Base-by-base conservation (phyloP, 2,888 invertebrate species). In the Xylophagus ater region DNA sequence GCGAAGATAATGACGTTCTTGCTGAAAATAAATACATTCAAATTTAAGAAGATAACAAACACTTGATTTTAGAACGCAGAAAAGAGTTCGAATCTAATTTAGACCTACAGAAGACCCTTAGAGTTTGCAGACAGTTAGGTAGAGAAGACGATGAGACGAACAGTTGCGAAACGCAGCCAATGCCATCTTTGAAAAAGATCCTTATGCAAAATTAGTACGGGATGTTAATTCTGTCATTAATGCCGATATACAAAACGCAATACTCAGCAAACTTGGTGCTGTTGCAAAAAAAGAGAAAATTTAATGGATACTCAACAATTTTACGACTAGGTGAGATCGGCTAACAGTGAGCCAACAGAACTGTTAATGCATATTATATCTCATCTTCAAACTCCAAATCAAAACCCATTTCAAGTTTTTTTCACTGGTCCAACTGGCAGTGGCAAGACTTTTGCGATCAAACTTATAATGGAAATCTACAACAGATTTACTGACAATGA, bases 381-480 rank as follows among this genome's bases (percentile, higher is more conserved):
- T 18, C 19, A 18, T 18, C 19, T 32, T 12, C 20, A 18, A 15
- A 18, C 20, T 20, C 37, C 29, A 26, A 20, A 20, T 17, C 34
- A 19, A 32, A 3, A 40, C 17, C 41, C 36, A 18, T 28, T 41
- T 17, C 36, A 32, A 23, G 18, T 41, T 12, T 41, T 25, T 32
- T 32, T 35, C 9, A 41, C 41, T 26, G 39, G 54, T 54, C 3
- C 57, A 59, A 53, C 55, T 30, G 54, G 55, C n/a, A 46, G 47
- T 37, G 54, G 58, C 1, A 58, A 59, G 51, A 49, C 55, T 10
- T 60, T 54, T 39, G 48, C 55, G 9, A 55, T 61, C 4, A 57
- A 58, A 51, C 44, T 54, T 1, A 30, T 60, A 1, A 58, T 60
- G 58, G 61, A 60, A 50, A 59, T 54, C 34, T 58, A 59, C 37